Evolutionary conservation across 2,888 invertebrate species (phyloP), one percentile per base, ranked within the genome.

Genomic region (Alentia gelatinosa): DNA sequence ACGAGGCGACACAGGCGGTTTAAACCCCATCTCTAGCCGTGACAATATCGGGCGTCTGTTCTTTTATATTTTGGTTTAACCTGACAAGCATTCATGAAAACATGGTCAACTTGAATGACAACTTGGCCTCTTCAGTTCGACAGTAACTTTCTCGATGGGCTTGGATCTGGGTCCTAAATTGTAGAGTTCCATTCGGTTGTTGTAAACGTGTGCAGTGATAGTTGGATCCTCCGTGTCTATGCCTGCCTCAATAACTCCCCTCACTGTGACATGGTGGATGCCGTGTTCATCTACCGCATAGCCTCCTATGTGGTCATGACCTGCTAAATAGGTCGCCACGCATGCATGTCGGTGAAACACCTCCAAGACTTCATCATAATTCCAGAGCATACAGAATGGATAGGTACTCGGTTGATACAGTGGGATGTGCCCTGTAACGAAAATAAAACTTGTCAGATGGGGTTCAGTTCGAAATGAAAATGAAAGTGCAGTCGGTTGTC

Each of bases 271-370:
- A 89, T 96, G 96, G 89, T 95, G 94, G 39, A 96, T 94, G 4
- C 95, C 95, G 47, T 94, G 91, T 1, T 93, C 92, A 91, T 96
- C 96, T 0, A 93, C 75, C 26, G 94, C 94, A 92, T 94, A 93
- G 3, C 95, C 95, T 19, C 94, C 95, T 15, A 93, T 93, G 91
- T 96, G 96, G 68, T 95, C 95, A 92, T 96, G 96, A 0, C 96
- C 96, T 63, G 94, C 93, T 15, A 96, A 91, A 91, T 96, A 95
- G 23, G 94, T 95, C n/a, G 95, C 89, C 5, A 96, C 95, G 92
- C 95, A 95, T 7, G 91, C 47, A 92, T 95, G 94, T 1, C 92
- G 84, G 88, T 95, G 94, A 4, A 96, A 91, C 7, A 95, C 92
- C 0, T 93, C 89, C 30, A 95, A 91, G 5, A 96, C 94, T 40